Evolutionary conservation across 2,797 vertebrate species (phyloP), one percentile per base, ranked within the genome.

Genomic region (Vireo griseus): DNA sequence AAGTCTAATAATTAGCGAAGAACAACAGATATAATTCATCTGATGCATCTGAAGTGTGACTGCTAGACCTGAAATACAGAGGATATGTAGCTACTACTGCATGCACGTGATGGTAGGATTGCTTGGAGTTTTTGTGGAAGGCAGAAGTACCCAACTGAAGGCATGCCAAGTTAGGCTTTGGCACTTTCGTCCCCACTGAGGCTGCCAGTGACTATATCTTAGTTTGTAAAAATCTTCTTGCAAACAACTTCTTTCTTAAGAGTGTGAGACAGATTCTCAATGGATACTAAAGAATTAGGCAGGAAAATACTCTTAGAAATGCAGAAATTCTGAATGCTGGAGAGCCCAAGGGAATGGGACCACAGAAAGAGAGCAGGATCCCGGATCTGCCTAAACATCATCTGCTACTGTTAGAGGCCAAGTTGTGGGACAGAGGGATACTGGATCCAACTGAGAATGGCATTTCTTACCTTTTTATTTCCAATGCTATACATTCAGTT

Each of bases 31-130:
- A 65, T 48, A 82, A 69, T 59, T 68, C 37, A 86, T 57, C 48
- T 59, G 31, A 76, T 24, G 31, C 5, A 10, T 24, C 71, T 90
- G 47, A 47, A 35, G 31, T 80, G 57, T 86, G 47, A 55, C 51
- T 75, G 58, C 29, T 76, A 29, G 42, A 72, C 35, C 22, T 35
- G 40, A 87, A 52, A 73, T 5, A 58, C 14, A 81, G 79, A 82
- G 37, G 9, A 75, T 14, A 37, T 25, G 62, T 31, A 74, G 68
- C 61, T 74, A 55, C 63, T 80, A n/a, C 33, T 40, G 35, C 2
- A 0, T 4, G 3, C 40, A 73, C 9, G 7, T 0, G 8, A 40
- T 0, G 73, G 47, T 5, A 40, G 44, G 55, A 69, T 48, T 73
- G 44, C 75, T 83, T 6, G 4, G 37, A 80, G 25, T 16, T 28